Percentiles rank a stretch among this genome's conserved stretches.
Conservation (phyloP, 2,888 invertebrate genomes). For the Stenurella melanura region DNA sequence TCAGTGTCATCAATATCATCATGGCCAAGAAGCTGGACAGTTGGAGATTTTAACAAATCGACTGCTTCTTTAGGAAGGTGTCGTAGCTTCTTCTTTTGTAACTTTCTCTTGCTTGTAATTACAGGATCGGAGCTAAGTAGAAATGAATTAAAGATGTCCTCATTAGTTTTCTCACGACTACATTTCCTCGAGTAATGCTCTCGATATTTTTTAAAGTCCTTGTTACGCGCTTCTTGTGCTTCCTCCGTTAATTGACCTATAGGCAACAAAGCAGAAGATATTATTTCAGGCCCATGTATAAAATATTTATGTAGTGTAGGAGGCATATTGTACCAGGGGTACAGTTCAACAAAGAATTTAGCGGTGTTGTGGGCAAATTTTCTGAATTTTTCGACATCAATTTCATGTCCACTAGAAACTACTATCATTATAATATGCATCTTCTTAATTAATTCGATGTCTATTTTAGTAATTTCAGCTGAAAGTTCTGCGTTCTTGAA, state of each 20-base stretch:
- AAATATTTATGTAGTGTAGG: constrained; percentile 53
- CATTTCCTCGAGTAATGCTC: constrained; percentile 42
- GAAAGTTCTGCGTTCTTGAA: too few species aligned
- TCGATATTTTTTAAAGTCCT: constrained; percentile 54
- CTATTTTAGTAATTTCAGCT: too few species aligned
- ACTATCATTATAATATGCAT: constrained; percentile 2
- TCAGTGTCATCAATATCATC: not conserved
- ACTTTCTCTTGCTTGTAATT: constrained; percentile 20
- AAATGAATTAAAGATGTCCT: constrained; percentile 38
- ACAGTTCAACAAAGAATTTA: constrained; percentile 47
- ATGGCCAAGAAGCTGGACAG: not conserved
- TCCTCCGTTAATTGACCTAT: constrained; percentile 57
- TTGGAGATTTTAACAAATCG: constrained; percentile 21
- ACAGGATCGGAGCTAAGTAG: constrained; percentile 29
- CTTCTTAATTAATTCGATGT: too few species aligned
- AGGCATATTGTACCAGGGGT: constrained; percentile 52
- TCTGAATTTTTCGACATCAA: constrained; percentile 48
- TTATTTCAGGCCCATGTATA: constrained; percentile 49
- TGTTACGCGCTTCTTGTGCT: constrained; percentile 57
- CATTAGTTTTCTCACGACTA: constrained; percentile 46
- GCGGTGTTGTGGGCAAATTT: constrained; percentile 48
- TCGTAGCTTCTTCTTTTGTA: constrained; percentile 22
- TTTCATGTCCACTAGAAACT: constrained; percentile 47
- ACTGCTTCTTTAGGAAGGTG: constrained; percentile 27
- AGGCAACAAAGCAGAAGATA: constrained; percentile 45